Conservation (phyloP, 2,797 vertebrate genomes). For the Coluber constrictor region DNA sequence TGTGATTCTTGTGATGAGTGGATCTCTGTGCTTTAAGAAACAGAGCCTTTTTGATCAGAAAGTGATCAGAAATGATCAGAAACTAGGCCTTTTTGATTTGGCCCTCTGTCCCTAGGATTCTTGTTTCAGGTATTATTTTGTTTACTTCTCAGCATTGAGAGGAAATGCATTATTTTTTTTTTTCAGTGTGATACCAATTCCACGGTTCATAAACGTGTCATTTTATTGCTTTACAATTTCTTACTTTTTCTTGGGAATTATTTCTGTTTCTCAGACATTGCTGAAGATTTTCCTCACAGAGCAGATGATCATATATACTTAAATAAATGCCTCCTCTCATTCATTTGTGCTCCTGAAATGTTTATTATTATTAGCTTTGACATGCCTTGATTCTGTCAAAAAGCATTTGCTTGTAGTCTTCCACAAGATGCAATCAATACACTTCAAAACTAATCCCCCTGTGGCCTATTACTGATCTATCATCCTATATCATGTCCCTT, state of each 20-base stretch:
- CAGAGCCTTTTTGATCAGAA: too few relatives aligned
- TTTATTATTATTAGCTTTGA: constrained; percentile 21
- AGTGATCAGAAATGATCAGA: too few relatives aligned
- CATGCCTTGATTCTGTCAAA: constrained; percentile 5
- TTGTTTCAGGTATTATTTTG: background rate
- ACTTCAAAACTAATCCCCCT: constrained; percentile 29
- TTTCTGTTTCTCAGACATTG: background rate
- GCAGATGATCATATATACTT: background rate
- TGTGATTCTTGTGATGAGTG: background rate
- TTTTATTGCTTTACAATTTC: background rate
- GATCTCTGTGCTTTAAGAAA: background rate
- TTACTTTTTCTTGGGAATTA: background rate
- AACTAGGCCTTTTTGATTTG: background rate
- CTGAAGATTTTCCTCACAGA: background rate
- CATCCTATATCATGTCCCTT: background rate
- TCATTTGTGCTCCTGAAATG: constrained; percentile 14
- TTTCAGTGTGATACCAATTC: background rate
- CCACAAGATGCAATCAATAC: constrained; percentile 16
- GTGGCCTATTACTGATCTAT: constrained; percentile 9
- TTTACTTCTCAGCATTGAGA: background rate
- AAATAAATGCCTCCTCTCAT: background rate
- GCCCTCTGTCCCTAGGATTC: background rate
- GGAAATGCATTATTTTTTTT: background rate
- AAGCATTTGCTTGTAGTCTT: background rate
- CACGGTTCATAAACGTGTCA: background rate